Evolutionary conservation across 2,797 vertebrate genomes (phyloP).

Genomic region (Heteromormyrus szaboi): DNA sequence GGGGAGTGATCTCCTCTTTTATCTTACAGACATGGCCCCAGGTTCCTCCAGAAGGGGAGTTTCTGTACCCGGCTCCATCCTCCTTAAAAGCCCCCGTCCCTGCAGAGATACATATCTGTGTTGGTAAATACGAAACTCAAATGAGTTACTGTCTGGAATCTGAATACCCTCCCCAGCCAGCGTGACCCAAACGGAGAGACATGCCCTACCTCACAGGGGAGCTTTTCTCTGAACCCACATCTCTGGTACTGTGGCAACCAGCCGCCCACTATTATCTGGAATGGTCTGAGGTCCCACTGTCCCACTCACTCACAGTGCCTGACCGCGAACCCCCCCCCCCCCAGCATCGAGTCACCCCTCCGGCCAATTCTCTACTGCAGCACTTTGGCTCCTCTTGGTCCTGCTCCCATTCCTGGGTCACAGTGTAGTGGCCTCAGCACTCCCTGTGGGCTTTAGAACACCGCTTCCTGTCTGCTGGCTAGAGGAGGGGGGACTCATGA

Average conservation of each 20-base stretch:
- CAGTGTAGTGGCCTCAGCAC: background rate
- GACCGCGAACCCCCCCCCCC: constrained; percentile 9
- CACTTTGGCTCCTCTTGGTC: background rate
- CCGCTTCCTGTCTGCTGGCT: background rate
- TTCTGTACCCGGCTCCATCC: background rate
- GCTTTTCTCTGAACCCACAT: background rate
- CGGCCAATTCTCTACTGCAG: background rate
- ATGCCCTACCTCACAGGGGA: background rate
- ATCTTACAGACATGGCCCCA: constrained; percentile 14
- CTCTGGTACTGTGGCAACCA: background rate
- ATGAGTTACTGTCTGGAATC: background rate
- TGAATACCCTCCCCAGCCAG: background rate
- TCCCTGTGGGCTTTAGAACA: background rate
- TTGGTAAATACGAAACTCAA: background rate
- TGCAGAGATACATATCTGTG: background rate
- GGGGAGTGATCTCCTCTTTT: background rate
- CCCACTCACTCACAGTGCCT: constrained; percentile 48
- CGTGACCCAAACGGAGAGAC: background rate
- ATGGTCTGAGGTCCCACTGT: background rate
- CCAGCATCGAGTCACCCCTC: background rate
- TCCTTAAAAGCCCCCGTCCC: background rate
- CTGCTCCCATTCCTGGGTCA: background rate
- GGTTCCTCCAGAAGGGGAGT: background rate
- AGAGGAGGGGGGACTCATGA: background rate
- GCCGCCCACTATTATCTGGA: background rate